Base-by-base conservation (phyloP, 2,888 invertebrate genomes). In the Scelioninae gen. 1 region DNA sequence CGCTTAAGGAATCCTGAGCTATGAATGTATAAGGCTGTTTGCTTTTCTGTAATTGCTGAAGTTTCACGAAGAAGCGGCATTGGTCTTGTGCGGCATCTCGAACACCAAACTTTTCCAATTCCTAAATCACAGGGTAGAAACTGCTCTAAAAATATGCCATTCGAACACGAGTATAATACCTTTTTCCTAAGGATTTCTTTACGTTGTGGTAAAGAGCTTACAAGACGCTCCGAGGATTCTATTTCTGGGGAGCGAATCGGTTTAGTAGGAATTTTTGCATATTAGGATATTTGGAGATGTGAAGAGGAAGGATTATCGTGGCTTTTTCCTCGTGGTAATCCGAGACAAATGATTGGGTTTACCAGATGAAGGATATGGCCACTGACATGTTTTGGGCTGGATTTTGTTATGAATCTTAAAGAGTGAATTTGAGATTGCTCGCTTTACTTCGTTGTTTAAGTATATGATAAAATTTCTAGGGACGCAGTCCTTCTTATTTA, bases 11-110 rank as follows among this genome's bases (percentile, higher is more conserved):
- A 29, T 5, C 5, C 53, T n/a, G 55, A 83, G 75, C 79, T 85
- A 84, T 87, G 88, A 89, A 90, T 89, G 88, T 88, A 88, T 88
- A 88, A 88, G 86, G 79, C 86, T 88, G 87, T 89, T 89, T 90
- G 87, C 87, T 85, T 88, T 84, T 84, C 79, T 85, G 88, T 90
- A 89, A 89, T 90, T 88, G 87, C 84, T 71, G 71, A 88, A 88
- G 87, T 90, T 89, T 85, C 75, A 63, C 66, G 74, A 71, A 76
- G 76, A 79, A 76, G 77, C 51, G 43, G 6, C 32, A 13, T 55
- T 5, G 23, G 47, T n/a, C 47, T 68, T 51, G 60, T 65, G 68
- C 11, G 56, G 56, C 49, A 56, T 23, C 63, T n/a, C n/a, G n/a
- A 31, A 11, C 74, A 72, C 31, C 56, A 62, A 88, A 88, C 87